A percentile compares a stretch with the other conserved stretches of the same genome.
Evolutionary conservation across 64 coral and sea anemone species (phyloP).

Genomic region (Catalaphyllia jardinei): DNA sequence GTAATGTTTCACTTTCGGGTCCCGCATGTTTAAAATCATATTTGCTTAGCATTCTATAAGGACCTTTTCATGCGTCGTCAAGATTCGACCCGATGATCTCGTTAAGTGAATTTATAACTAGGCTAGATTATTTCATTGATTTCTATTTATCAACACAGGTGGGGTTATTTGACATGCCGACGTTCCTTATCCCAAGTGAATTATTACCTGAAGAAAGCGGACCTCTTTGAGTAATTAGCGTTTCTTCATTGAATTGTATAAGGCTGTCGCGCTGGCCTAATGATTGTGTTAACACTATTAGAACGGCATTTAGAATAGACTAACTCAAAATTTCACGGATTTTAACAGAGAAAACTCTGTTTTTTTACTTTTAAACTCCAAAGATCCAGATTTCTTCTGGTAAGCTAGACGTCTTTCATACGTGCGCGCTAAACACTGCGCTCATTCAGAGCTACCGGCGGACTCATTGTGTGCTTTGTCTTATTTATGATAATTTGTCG

Average conservation of each 20-base stretch:
- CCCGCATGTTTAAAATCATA: background rate
- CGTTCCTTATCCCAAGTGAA: slow-evolving; percentile 16
- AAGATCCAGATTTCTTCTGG: too few relatives aligned
- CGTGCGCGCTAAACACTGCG: background rate
- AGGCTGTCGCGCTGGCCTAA: background rate
- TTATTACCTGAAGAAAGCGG: slow-evolving; percentile 22
- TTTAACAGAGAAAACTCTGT: background rate
- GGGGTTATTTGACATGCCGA: background rate
- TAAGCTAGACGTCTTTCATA: background rate
- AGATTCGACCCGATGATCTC: background rate
- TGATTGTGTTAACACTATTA: slow-evolving; percentile 37
- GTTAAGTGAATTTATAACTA: background rate
- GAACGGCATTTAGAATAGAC: background rate
- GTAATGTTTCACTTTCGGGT: background rate
- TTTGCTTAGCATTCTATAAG: background rate
- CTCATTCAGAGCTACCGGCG: background rate
- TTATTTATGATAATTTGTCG: background rate
- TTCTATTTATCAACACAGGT: background rate
- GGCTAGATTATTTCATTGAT: background rate
- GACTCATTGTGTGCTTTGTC: slow-evolving; percentile 5
- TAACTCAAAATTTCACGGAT: background rate
- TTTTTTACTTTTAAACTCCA: background rate
- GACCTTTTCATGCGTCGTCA: background rate
- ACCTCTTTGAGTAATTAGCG: slow-evolving; percentile 34
- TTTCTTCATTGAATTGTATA: slow-evolving; percentile 41